Evolutionary conservation across 2,888 invertebrate genomes (phyloP), one percentile per base, ranked within the genome.

Genomic region (Helobdella robusta): DNA sequence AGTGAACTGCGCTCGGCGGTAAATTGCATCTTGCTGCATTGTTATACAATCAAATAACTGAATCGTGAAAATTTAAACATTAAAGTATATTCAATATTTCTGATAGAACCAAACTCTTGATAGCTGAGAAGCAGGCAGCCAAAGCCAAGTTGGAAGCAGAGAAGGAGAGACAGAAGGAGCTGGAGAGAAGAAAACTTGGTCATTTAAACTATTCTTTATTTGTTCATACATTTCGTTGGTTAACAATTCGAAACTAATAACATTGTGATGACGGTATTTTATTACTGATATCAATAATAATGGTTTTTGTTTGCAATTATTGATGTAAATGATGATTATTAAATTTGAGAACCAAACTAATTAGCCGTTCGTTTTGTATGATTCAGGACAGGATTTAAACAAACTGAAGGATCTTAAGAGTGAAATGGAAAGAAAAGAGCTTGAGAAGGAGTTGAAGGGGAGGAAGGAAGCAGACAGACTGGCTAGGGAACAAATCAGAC

Each of bases 401-500:
- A 86, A 86, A 74, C 77, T 88, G 66, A 86, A 86, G 75, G 82
- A 84, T 66, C 85, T 84, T 83, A 88, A 89, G 73, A 85, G 87
- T 8, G 89, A 91, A 2, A 84, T 86, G 71, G 88, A 89, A 74
- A 74, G 87, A 65, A 85, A 86, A 74, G 84, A 87, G 74, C 77
- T 86, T 72, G 83, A 85, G 76, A 87, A 87, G 68, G 87, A 89
- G 68, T 82, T 88, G 54, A 85, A 85, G 73, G 86, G 85, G 66
- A 90, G 89, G 72, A 88, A 86, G 74, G 82, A 85, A 70, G 88
- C 87, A 70, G 87, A 89, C 72, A 83, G 85, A 70, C 82, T 85
- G 11, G 88, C 88, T 0, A 82, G 87, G 11, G 87, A 91, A 70
- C 84, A 87, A 62, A 86, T 92, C 23, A 80, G 86, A 67, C 86